phyloP scores from a whole-genome alignment of 1,140 invertebrate species.

The Ips typographus region DNA sequence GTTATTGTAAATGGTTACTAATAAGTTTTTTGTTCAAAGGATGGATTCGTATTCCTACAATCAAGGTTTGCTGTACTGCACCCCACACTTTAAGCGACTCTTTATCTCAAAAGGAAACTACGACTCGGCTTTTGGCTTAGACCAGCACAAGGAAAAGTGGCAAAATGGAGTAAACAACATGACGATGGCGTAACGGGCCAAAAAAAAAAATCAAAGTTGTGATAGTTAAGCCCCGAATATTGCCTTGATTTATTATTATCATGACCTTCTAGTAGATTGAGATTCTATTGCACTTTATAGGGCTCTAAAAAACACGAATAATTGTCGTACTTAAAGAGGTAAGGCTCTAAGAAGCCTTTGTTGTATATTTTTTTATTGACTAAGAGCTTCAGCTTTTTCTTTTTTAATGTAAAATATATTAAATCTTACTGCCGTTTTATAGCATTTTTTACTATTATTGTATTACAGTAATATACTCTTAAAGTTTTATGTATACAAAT shows the following conservation, averaged over 20 bases:
- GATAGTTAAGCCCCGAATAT: constrained; percentile 10
- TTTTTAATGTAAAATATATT: too few relatives aligned
- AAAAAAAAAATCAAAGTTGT: constrained; percentile 2
- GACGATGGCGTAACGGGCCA: constrained; percentile 36
- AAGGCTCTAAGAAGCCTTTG: too few relatives aligned
- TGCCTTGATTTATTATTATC: not conserved
- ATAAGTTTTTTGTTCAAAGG: constrained; percentile 53
- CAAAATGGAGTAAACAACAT: constrained; percentile 42
- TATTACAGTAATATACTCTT: too few relatives aligned
- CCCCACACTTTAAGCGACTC: constrained; percentile 78
- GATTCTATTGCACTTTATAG: too few relatives aligned
- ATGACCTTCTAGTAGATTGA: too few relatives aligned
- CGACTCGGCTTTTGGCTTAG: constrained; percentile 74
- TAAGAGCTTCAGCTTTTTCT: too few relatives aligned
- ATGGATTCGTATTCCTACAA: constrained; percentile 78
- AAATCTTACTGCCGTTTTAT: too few relatives aligned
- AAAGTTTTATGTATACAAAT: too few relatives aligned
- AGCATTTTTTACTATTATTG: too few relatives aligned
- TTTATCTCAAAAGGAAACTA: constrained; percentile 85
- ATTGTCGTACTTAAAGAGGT: too few relatives aligned
- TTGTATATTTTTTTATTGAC: too few relatives aligned
- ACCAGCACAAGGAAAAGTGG: constrained; percentile 68
- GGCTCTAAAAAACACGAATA: too few relatives aligned
- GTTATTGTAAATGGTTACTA: not conserved
- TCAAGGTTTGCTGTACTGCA: constrained; percentile 75